Percentiles rank a stretch among this genome's conserved stretches.
These are phyloP conservation scores for Cataglyphis livida DNA, from an alignment of 2,888 invertebrate species.

Conservation along the genomic window DNA sequence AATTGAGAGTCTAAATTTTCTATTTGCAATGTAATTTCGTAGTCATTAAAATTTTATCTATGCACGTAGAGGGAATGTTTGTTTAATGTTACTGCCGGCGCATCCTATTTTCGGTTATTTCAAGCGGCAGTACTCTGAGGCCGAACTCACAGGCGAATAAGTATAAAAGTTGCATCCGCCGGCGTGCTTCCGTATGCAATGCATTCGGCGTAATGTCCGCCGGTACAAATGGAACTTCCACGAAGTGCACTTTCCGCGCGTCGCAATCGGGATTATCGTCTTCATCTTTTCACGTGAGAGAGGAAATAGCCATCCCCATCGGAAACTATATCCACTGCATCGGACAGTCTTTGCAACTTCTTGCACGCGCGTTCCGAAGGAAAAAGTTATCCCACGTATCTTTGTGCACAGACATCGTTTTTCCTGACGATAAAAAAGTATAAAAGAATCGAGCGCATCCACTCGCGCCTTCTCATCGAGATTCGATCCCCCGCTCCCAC, in stretches of 20 bases:
- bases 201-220: constrained; percentile 70
- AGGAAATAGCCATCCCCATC: constrained; percentile 41
- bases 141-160: constrained; percentile 49
- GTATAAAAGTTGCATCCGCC: constrained; percentile 71
- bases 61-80: constrained; percentile 33
- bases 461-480: not conserved
- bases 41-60: constrained; percentile 45
- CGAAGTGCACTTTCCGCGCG: constrained; percentile 62
- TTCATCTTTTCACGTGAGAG: constrained; percentile 57
- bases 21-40: constrained; percentile 35
- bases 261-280: constrained; percentile 63
- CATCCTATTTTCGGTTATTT: constrained; percentile 48
- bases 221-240: constrained; percentile 69
- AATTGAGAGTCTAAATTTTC: not conserved
- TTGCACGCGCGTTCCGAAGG: constrained; percentile 12
- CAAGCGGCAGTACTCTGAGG: constrained; percentile 39
- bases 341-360: constrained; percentile 59
- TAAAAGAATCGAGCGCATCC: constrained; percentile 3
- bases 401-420: constrained; percentile 11
- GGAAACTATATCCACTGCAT: constrained; percentile 35
- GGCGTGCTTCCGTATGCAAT: constrained; percentile 64
- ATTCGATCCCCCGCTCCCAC: constrained; percentile 1
- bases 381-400: constrained; percentile 25
- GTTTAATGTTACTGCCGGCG: constrained; percentile 46
- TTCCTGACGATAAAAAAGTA: not conserved